Percentiles rank a stretch among this genome's conserved stretches.
These are phyloP conservation scores for Apomyelois bistriatella DNA, from an alignment of 2,888 invertebrate genomes.

Conservation along the genomic window DNA sequence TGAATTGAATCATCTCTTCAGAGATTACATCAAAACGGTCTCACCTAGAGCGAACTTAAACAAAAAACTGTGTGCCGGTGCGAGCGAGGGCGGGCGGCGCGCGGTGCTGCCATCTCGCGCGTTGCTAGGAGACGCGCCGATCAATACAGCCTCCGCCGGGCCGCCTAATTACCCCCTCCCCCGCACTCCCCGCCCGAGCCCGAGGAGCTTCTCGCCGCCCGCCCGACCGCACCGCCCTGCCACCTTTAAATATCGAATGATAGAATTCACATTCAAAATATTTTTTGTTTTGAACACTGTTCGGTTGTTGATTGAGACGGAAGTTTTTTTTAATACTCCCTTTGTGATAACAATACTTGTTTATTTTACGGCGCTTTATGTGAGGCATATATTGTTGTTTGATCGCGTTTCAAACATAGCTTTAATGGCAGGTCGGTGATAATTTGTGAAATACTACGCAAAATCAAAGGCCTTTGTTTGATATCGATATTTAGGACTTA, in stretches of 20 bases:
- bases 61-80: slow-evolving; percentile 65
- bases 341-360: slow-evolving; percentile 18
- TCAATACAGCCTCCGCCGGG: slow-evolving; percentile 80
- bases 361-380: slow-evolving; percentile 16
- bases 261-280: slow-evolving; percentile 75
- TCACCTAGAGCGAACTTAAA: slow-evolving; percentile 67
- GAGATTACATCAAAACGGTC: slow-evolving; percentile 73
- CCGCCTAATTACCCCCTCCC: slow-evolving; percentile 71
- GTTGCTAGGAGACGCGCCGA: slow-evolving; percentile 76
- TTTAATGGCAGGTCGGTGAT: not conserved
- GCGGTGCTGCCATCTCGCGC: slow-evolving; percentile 72
- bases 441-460: slow-evolving; percentile 14
- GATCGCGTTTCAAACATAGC: slow-evolving; percentile 3
- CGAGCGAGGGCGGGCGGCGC: slow-evolving; percentile 53
- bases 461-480: slow-evolving; percentile 10
- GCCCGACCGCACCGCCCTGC: slow-evolving; percentile 60
- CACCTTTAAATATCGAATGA: slow-evolving; percentile 75
- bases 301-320: slow-evolving; percentile 59
- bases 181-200: slow-evolving; percentile 26
- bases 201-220: slow-evolving; percentile 34
- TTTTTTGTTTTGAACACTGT: slow-evolving; percentile 52
- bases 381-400: slow-evolving; percentile 11
- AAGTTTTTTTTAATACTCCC: slow-evolving; percentile 40
- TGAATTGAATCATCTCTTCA: slow-evolving; percentile 66
- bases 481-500: not conserved